Evolutionary conservation across 2,797 vertebrate genomes (phyloP), one percentile per base, ranked within the genome.

Genomic region (Hemibagrus guttatus): DNA sequence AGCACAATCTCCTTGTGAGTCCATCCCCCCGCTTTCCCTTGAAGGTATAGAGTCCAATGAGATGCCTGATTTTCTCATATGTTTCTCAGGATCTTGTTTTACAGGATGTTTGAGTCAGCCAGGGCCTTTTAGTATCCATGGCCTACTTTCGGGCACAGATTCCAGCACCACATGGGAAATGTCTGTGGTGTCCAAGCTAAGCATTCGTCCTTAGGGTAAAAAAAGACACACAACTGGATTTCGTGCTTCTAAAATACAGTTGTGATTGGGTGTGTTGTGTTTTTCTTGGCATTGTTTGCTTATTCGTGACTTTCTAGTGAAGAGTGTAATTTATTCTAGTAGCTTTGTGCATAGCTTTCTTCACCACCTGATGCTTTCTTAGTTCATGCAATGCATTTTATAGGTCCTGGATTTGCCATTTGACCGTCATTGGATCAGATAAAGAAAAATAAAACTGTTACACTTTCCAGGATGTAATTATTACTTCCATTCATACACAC

Each of bases 1-100:
- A 84, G 85, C 89, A 82, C 87, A 87, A 86, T 87, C 84, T 85
- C 59, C 68, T 46, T 46, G 79, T 23, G 28, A 59, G 76, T 49
- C 46, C 46, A 49, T 8, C 46, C 46, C 46, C 1, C 46, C 46
- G 9, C 46, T 49, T n/a, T 84, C 66, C 21, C 5, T 72, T 0
- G 6, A n/a, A 75, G 76, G 2, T 59, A 39, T 58, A 61, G 3
- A 61, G 54, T 21, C 5, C 17, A 79, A 1, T 1, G 28, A 56
- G 28, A 58, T 11, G 4, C 26, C 21, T 17, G 6, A 5, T 78
- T 42, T 59, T 59, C 35, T 39, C n/a, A 26, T 46, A 42, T 42
- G 78, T 52, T 49, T 52, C 42, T 7, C 59, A 12, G 85, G n/a
- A 89, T 64, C 31, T 56, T 61, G 26, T 63, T 86, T 86, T 66